Evolutionary conservation across 2,797 vertebrate genomes (phyloP).

Genomic region (Brachymystax lenok): DNA sequence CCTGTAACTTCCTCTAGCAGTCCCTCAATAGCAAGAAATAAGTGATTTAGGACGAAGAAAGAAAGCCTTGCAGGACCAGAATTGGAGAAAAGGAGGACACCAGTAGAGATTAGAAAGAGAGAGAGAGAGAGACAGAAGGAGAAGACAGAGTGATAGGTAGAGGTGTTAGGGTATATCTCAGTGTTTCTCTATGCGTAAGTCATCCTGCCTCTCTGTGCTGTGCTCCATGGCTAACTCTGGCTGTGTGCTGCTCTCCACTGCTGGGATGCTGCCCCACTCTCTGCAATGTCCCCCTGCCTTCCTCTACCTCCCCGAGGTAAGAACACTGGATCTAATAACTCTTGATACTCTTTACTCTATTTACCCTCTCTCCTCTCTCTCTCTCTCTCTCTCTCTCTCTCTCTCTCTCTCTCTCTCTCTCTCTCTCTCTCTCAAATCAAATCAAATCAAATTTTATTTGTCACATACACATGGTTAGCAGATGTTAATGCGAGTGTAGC

Average conservation of each 20-base stretch:
- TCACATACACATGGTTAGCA: no score
- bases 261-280: slow-evolving; percentile 91
- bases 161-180: slow-evolving; percentile 30
- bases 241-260: slow-evolving; percentile 91
- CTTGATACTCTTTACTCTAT: slow-evolving; percentile 27
- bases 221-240: slow-evolving; percentile 96
- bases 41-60: neutral
- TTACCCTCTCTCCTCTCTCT: neutral
- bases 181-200: slow-evolving; percentile 76
- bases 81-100: slow-evolving; percentile 33
- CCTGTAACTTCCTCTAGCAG: slow-evolving; percentile 4
- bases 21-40: neutral
- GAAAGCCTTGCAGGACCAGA: slow-evolving; percentile 2
- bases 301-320: slow-evolving; percentile 97
- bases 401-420: no score
- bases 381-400: no score
- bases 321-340: slow-evolving; percentile 84
- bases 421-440: neutral
- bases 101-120: slow-evolving; percentile 35
- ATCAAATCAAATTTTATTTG: no score
- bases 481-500: no score
- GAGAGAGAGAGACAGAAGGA: slow-evolving; percentile 24
- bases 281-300: slow-evolving; percentile 90
- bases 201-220: slow-evolving; percentile 90
- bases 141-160: slow-evolving; percentile 30